Evolutionary conservation across 2,797 vertebrate species (phyloP), one percentile per base, ranked within the genome.

Genomic region (Enteromius argenteus): DNA sequence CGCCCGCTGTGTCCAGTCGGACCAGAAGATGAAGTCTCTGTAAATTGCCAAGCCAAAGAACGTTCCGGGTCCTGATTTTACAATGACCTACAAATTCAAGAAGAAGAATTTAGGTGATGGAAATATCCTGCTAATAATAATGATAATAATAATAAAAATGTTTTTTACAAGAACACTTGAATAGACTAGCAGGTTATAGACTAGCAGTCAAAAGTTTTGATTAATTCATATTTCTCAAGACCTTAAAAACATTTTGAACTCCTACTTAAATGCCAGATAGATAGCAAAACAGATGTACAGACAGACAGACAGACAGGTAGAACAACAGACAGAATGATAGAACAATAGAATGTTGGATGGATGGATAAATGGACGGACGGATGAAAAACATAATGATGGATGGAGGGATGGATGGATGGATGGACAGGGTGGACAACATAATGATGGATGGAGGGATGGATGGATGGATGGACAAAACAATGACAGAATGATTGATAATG

Each of bases 1-100:
- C 35, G 96, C 94, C 91, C 95, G 94, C 86, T 92, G 94, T 78
- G 95, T 95, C 89, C 95, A 96, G 72, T 97, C 96, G 1, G 96
- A 96, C 96, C 96, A 97, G 91, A 97, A 97, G 88, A 97, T 96
- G 86, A 96, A 96, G 86, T 96, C 95, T 14, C 92, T 93, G 75
- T 96, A 95, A 72, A 97, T 93, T 62, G 95, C 96, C 88, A 97
- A 89, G 86, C 96, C 96, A 4, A 96, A 96, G 83, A 97, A 96
- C 0, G 96, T 96, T 19, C 96, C 96, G 7, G 96, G 96, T 77
- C 96, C 95, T 64, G 96, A 95, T 91, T 95, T 96, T 32, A 97
- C 92, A 90, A 97, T 96, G 30, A 97, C 95, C 96, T 97, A 68
- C 11, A 89, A n/a, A 89, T 44, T 44, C 7, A 76, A 90, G 30